Percentiles rank a stretch among this genome's conserved stretches.
phyloP scores from a whole-genome alignment of 1,140 invertebrate species.

The Centruroides sculpturatus region DNA sequence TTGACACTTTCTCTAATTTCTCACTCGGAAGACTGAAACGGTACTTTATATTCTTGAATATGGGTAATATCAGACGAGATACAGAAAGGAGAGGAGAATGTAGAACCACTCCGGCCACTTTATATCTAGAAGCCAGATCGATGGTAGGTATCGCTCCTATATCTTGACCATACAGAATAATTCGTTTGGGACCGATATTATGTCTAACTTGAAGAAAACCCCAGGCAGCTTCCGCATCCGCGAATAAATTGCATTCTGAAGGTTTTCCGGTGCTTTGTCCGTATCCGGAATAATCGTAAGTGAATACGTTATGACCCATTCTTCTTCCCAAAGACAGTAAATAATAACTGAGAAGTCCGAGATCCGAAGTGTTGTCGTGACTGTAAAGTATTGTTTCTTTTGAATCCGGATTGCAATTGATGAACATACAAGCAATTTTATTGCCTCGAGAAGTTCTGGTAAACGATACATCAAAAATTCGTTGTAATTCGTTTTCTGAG shows the following conservation, averaged over 20 bases:
- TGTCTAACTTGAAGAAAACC: constrained; percentile 64
- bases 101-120: constrained; percentile 94
- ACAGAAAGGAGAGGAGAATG: constrained; percentile 95
- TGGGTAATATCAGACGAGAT: no score
- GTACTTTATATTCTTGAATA: no score
- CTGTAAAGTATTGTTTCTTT: no score
- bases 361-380: no score
- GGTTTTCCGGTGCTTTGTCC: constrained; percentile 87
- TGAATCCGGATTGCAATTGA: no score
- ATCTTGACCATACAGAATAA: constrained; percentile 97
- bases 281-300: constrained; percentile 98
- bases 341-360: constrained; percentile 98
- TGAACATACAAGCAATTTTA: no score
- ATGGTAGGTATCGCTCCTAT: constrained; percentile 95
- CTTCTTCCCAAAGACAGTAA: constrained; percentile 92
- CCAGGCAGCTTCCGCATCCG: constrained; percentile 97
- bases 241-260: constrained; percentile 97
- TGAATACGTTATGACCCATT: constrained; percentile 98
- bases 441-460: no score
- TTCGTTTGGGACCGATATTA: constrained; percentile 91
- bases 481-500: constrained; percentile 74
- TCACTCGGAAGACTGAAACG: no score
- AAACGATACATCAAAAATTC: constrained; percentile 91
- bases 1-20: no score
- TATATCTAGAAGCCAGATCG: constrained; percentile 81